phyloP scores from a whole-genome alignment of 1,140 invertebrate species.

The Drosophila suzukii region DNA sequence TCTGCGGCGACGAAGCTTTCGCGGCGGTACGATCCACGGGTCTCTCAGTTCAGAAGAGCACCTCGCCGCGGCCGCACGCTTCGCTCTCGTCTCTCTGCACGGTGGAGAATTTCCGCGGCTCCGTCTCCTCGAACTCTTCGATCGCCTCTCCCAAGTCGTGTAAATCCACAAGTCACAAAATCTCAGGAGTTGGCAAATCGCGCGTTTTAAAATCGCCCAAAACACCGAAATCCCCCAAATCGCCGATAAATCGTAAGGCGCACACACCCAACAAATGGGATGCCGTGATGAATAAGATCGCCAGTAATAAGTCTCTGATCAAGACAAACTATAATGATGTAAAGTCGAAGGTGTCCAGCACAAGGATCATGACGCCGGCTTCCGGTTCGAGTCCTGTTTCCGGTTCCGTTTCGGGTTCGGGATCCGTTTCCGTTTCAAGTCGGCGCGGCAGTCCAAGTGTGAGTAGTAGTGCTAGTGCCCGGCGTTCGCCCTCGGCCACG shows the following conservation, averaged over 20 bases:
- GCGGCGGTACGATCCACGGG: slow-evolving; percentile 28
- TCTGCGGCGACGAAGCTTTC: slow-evolving; percentile 78
- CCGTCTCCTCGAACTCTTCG: slow-evolving; percentile 55
- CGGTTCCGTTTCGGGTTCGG: slow-evolving; percentile 17
- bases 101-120: slow-evolving; percentile 52
- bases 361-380: slow-evolving; percentile 42
- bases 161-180: slow-evolving; percentile 41
- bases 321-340: slow-evolving; percentile 91
- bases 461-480: slow-evolving; percentile 57
- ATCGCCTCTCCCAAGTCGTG: slow-evolving; percentile 60
- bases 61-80: slow-evolving; percentile 75
- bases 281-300: slow-evolving; percentile 92
- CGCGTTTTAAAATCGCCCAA: slow-evolving; percentile 47
- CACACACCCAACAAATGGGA: slow-evolving; percentile 87
- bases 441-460: slow-evolving; percentile 54
- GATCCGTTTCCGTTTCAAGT: slow-evolving; percentile 10
- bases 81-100: slow-evolving; percentile 70
- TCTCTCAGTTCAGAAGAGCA: slow-evolving; percentile 66
- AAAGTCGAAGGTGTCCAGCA: slow-evolving; percentile 90
- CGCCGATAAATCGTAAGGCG: slow-evolving; percentile 84
- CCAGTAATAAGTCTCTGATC: slow-evolving; percentile 89
- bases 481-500: slow-evolving; percentile 60
- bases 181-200: slow-evolving; percentile 10
- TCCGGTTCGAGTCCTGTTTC: slow-evolving; percentile 21
- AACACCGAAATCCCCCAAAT: slow-evolving; percentile 29